Evolutionary conservation across 2,888 invertebrate genomes (phyloP).

Genomic region (Spicauda simplicius): DNA sequence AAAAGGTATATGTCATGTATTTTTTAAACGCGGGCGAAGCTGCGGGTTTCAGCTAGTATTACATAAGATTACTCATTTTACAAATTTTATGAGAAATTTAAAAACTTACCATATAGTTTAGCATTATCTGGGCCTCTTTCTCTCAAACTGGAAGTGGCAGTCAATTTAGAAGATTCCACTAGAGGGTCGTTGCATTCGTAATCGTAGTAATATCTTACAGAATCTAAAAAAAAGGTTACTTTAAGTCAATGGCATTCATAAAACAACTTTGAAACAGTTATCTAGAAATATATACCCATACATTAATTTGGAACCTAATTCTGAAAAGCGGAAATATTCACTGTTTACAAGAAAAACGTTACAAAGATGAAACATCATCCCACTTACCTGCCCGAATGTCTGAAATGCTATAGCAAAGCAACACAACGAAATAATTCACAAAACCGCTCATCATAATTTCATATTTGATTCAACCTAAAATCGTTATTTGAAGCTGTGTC

Average conservation of each 20-base stretch:
- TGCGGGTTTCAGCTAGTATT: too few species aligned
- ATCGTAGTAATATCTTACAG: constrained; percentile 74
- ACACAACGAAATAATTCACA: constrained; percentile 73
- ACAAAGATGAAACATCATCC: neutral
- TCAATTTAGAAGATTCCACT: constrained; percentile 88
- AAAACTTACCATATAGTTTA: constrained; percentile 90
- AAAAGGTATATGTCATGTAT: too few species aligned
- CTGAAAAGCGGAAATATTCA: neutral
- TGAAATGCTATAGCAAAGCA: constrained; percentile 69
- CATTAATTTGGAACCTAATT: neutral
- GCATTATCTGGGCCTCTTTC: constrained; percentile 95
- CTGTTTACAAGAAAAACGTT: constrained; percentile 1
- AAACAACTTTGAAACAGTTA: neutral
- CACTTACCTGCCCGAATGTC: constrained; percentile 73
- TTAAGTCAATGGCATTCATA: neutral
- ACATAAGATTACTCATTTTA: neutral
- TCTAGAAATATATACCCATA: neutral
- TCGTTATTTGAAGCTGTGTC: constrained; percentile 47
- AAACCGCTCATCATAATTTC: constrained; percentile 80
- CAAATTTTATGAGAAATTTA: neutral
- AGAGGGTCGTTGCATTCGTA: constrained; percentile 92
- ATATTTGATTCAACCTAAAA: constrained; percentile 56
- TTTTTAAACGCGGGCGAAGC: too few species aligned
- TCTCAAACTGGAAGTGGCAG: constrained; percentile 91
- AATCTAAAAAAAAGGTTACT: constrained; percentile 60